Percentiles rank a stretch among this genome's conserved stretches.
phyloP scores from a whole-genome alignment of 2,888 invertebrate genomes.

The Cephus pulcher region DNA sequence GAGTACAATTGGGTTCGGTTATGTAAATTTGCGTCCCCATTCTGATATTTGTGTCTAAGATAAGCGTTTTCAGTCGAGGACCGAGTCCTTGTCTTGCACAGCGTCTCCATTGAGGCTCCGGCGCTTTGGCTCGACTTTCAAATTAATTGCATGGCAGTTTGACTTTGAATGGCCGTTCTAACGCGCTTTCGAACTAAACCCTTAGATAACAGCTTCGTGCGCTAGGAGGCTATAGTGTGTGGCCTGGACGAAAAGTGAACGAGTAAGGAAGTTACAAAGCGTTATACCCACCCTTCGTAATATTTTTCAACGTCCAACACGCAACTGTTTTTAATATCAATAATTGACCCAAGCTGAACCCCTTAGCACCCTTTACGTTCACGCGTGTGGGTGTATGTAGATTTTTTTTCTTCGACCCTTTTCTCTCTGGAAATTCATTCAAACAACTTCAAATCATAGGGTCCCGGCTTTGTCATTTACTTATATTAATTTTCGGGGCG shows the following conservation, averaged over 20 bases:
- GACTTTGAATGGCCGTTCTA: slow-evolving; percentile 45
- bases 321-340: neutral
- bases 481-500: neutral
- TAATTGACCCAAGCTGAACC: neutral
- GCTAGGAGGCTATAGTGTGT: neutral
- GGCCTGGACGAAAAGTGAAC: neutral
- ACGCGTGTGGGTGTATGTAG: neutral
- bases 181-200: slow-evolving; percentile 14
- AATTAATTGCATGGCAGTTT: slow-evolving; percentile 52
- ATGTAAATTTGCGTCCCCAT: neutral
- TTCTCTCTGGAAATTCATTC: neutral
- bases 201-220: neutral
- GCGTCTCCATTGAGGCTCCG: neutral
- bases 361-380: neutral
- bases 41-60: neutral
- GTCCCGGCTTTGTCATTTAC: neutral
- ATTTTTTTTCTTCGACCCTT: neutral
- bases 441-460: neutral
- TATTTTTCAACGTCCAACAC: neutral
- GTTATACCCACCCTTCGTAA: neutral
- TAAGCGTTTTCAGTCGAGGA: neutral
- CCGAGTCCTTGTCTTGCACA: neutral
- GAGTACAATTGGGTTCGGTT: neutral
- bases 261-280: neutral
- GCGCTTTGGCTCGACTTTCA: slow-evolving; percentile 34